Conservation (phyloP, 2,797 vertebrate genomes). For the Arnoldichthys spilopterus region DNA sequence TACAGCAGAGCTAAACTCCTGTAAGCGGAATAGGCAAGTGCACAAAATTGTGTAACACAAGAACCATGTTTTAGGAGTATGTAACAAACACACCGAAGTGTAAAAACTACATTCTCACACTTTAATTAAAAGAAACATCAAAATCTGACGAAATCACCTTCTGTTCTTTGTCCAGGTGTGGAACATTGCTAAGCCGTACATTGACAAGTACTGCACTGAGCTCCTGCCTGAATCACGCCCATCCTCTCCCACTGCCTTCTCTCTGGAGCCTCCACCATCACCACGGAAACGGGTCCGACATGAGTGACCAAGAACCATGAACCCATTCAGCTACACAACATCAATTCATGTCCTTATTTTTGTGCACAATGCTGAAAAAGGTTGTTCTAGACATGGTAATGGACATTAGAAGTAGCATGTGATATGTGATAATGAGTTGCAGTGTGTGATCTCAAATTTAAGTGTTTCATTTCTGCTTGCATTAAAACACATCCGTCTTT, state of each 20-base stretch:
- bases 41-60: too few relatives aligned
- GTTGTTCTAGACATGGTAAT: not conserved
- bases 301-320: conserved; percentile 67
- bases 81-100: not conserved
- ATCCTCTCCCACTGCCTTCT: conserved; percentile 92
- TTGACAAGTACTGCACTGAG: conserved; percentile 92
- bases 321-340: not conserved
- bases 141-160: conserved; percentile 12
- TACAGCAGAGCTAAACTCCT: too few relatives aligned
- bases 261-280: conserved; percentile 79
- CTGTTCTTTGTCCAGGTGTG: conserved; percentile 83
- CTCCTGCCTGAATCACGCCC: conserved; percentile 92
- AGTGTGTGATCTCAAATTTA: not conserved
- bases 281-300: conserved; percentile 78
- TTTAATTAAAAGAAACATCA: not conserved
- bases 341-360: not conserved
- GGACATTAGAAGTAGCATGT: not conserved
- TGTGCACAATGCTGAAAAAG: not conserved
- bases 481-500: not conserved
- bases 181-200: conserved; percentile 92
- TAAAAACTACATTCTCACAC: not conserved
- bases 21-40: too few relatives aligned
- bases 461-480: not conserved
- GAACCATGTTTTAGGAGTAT: not conserved
- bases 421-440: not conserved